A percentile compares a stretch with the other conserved stretches of the same genome.
These are phyloP conservation scores for Chrysotoxum bicinctum DNA, from an alignment of 2,888 invertebrate genomes.

Conservation along the genomic window DNA sequence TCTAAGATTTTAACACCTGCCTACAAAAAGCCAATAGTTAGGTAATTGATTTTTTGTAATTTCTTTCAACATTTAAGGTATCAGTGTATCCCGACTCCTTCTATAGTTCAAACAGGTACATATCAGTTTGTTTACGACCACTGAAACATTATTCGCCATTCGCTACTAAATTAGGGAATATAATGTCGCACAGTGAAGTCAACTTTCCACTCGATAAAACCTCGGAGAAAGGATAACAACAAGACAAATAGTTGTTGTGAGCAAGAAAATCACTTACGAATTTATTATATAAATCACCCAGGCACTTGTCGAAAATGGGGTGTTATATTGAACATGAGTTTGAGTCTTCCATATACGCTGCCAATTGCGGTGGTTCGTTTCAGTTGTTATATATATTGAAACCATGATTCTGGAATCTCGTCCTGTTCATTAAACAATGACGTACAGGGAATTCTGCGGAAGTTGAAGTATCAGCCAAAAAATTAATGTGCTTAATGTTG, in stretches of 20 bases:
- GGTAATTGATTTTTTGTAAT: too few species aligned
- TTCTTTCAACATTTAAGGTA: too few species aligned
- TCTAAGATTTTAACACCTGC: too few species aligned
- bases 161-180: constrained; percentile 54
- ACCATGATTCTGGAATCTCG: constrained; percentile 54
- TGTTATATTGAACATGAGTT: constrained; percentile 55
- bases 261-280: constrained; percentile 63
- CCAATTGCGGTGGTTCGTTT: constrained; percentile 42
- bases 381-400: neutral
- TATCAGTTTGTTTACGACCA: too few species aligned
- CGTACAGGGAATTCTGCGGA: constrained; percentile 33
- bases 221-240: constrained; percentile 50
- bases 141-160: constrained; percentile 45
- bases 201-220: constrained; percentile 69
- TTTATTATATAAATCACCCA: constrained; percentile 16
- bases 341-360: constrained; percentile 6
- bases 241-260: constrained; percentile 32
- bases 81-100: neutral
- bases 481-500: constrained; percentile 57
- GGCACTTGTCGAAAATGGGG: constrained; percentile 37
- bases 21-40: too few species aligned
- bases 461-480: constrained; percentile 68
- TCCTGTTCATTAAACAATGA: constrained; percentile 65
- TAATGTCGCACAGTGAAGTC: constrained; percentile 61
- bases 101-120: too few species aligned